Conservation (phyloP, 2,113 vertebrate species). For the Ascaphus truei region DNA sequence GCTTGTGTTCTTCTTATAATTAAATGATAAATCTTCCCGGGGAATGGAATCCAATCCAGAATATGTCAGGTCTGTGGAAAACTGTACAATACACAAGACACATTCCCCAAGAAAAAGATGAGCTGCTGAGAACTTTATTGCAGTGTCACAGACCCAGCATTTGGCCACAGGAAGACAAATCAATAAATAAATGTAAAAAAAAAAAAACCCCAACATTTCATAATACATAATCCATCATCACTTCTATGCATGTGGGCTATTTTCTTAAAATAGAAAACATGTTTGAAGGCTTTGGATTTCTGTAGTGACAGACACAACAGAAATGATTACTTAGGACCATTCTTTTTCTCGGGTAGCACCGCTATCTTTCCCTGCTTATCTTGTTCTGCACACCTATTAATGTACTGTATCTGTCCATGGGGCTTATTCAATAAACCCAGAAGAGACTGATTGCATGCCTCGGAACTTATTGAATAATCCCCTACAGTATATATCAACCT, state of each 20-base stretch:
- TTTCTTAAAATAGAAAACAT: not conserved
- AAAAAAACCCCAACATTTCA: not conserved
- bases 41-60: slow-evolving; percentile 29
- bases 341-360: not conserved
- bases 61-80: slow-evolving; percentile 22
- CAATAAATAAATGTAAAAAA: slow-evolving; percentile 29
- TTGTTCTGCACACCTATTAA: not conserved
- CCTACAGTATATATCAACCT: too few relatives aligned
- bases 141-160: slow-evolving; percentile 2
- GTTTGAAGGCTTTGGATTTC: not conserved
- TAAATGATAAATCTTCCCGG: slow-evolving; percentile 31
- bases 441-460: too few relatives aligned
- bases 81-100: slow-evolving; percentile 13
- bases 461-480: too few relatives aligned
- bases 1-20: slow-evolving; percentile 24
- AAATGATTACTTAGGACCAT: not conserved
- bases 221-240: slow-evolving; percentile 27
- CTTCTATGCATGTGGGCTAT: not conserved
- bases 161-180: slow-evolving; percentile 18
- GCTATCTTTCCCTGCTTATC: not conserved
- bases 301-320: not conserved
- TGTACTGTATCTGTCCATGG: not conserved
- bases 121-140: slow-evolving; percentile 10
- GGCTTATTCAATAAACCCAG: too few relatives aligned
- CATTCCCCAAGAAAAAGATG: not conserved